These are phyloP conservation scores for Megamerina dolium DNA, from an alignment of 2,888 invertebrate species.

Conservation along the genomic window DNA sequence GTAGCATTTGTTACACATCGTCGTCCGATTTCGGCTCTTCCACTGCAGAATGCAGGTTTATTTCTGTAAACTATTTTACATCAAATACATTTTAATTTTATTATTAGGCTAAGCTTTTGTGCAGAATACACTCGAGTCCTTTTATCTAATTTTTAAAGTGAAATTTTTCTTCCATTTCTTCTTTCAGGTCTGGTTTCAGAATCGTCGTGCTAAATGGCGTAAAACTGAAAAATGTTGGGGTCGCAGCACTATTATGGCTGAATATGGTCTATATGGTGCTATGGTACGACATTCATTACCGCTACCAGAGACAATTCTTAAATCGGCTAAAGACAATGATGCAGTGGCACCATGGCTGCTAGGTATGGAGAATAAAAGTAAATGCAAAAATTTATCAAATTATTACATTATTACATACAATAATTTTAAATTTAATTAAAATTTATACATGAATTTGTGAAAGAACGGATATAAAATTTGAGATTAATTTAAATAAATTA, in stretches of 20 bases:
- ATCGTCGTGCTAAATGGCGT: constrained; percentile 97
- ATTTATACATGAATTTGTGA: neutral
- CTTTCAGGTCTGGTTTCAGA: constrained; percentile 98
- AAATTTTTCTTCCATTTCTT: too few species aligned
- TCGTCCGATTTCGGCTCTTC: too few species aligned
- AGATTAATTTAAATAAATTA: neutral
- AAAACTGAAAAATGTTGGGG: constrained; percentile 99
- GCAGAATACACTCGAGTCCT: too few species aligned
- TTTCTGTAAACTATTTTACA: too few species aligned
- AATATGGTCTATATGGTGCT: constrained; percentile 98
- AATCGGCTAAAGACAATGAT: constrained; percentile 94
- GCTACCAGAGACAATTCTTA: constrained; percentile 95
- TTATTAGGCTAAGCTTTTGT: too few species aligned
- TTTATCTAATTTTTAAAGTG: too few species aligned
- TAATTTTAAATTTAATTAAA: neutral
- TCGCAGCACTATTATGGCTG: constrained; percentile 98
- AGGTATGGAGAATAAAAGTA: constrained; percentile 64
- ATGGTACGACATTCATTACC: constrained; percentile 99
- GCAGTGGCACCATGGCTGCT: constrained; percentile 98
- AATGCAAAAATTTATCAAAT: constrained; percentile 40
- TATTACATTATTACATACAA: constrained; percentile 2
- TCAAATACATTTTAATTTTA: too few species aligned
- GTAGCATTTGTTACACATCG: too few species aligned
- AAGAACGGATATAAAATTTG: neutral
- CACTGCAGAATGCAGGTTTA: too few species aligned